Evolutionary conservation across 2,888 invertebrate species (phyloP), one percentile per base, ranked within the genome.

Genomic region (Drosophila monieri): DNA sequence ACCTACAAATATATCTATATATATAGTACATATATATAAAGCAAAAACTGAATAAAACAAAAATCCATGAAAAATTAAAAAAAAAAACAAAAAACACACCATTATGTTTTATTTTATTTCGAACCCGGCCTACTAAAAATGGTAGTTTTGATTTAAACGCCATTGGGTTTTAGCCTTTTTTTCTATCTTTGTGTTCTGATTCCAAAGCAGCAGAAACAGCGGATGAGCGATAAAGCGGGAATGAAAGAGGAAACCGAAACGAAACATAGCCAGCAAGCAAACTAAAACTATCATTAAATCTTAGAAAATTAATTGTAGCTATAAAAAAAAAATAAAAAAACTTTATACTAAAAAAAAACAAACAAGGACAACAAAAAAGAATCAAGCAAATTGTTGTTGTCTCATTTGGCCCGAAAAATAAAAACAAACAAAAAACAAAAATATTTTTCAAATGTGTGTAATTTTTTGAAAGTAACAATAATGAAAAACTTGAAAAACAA

Each of bases 401-500:
- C 69, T 60, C 58, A 39, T 62, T 67, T 54, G 49, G 53, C 68
- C 60, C 59, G 59, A 48, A 64, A 66, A 69, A 18, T 15, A 51
- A n/a, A 6, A 37, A 67, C 41, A 67, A 67, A 55, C 21, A 53
- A 53, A 62, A 52, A 57, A 68, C 71, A 39, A 35, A 79, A 85
- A 85, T 86, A 86, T 85, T 85, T 84, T 86, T 86, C 87, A 85
- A 86, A 64, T 85, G 87, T 85, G 87, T 85, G 87, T 85, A 85
- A 86, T 85, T 85, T 84, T 85, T 85, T 85, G 85, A 84, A 84
- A 62, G 72, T 77, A 84, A 84, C 78, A 84, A 83, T 83, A 83
- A 81, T 59, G 51, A 73, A 58, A 30, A 46, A 15, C 3, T 18
- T 21, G 41, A 51, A 37, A 54, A 51, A 12, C 49, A 46, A 76